Percentiles rank a stretch among this genome's conserved stretches.
These are phyloP conservation scores for Clarias gariepinus DNA, from an alignment of 2,113 vertebrate genomes.

Conservation along the genomic window DNA sequence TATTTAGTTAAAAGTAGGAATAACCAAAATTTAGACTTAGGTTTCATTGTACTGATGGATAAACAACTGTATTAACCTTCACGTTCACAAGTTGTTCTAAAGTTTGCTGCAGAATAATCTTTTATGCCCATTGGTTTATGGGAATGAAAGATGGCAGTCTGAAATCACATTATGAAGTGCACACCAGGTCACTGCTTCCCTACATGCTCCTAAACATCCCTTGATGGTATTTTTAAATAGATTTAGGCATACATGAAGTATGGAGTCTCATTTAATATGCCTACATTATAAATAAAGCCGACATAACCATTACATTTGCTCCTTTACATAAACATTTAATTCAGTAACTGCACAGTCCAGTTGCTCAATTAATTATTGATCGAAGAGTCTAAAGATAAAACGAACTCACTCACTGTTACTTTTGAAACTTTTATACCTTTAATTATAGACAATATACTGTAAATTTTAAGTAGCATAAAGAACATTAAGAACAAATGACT, in stretches of 20 bases:
- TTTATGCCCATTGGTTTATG: slow-evolving; percentile 1
- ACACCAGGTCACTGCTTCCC: neutral
- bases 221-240: neutral
- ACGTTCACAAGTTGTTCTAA: neutral
- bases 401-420: neutral
- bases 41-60: neutral
- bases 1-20: slow-evolving; percentile 6
- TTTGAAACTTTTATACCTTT: slow-evolving; percentile 14
- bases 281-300: slow-evolving; percentile 5
- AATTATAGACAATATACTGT: neutral
- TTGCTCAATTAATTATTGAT: slow-evolving; percentile 34
- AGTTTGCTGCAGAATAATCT: slow-evolving; percentile 5
- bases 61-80: neutral
- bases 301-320: neutral
- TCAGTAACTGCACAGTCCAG: neutral
- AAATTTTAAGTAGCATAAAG: neutral
- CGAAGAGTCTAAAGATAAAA: slow-evolving; percentile 13
- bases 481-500: neutral
- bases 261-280: neutral
- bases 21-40: neutral
- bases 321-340: slow-evolving; percentile 2
- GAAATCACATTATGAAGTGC: neutral
- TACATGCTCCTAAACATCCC: slow-evolving; percentile 1
- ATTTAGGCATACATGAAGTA: neutral
- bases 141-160: neutral